Evolutionary conservation across 37 sponge, comb jelly and placozoan genomes (phyloP).

Genomic region (Cliona cf. orientalis): DNA sequence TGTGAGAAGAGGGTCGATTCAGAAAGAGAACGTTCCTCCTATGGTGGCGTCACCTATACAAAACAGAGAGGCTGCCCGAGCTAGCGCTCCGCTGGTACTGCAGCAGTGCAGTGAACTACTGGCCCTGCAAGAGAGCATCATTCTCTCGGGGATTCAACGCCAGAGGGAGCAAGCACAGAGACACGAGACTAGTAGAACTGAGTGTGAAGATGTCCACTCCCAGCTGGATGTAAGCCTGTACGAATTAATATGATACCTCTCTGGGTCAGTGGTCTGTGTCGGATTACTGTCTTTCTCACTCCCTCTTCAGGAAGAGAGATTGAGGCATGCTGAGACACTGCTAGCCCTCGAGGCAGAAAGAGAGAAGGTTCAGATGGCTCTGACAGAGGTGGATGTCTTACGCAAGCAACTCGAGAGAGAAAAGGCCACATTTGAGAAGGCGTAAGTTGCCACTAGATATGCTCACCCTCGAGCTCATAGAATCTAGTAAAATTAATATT

Average conservation of each 20-base stretch:
- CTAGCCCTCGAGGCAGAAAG: constrained; percentile 8
- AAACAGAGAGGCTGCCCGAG: no score
- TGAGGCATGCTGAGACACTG: constrained; percentile 56
- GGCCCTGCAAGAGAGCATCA: constrained; percentile 12
- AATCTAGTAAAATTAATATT: neutral
- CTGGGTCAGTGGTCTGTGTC: neutral
- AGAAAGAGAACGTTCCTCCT: neutral
- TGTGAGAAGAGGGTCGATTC: neutral
- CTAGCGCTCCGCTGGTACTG: neutral
- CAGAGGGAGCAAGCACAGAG: neutral
- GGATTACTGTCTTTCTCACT: neutral
- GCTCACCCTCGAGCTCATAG: neutral
- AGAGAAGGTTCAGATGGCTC: constrained; percentile 47
- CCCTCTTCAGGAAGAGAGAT: constrained; percentile 35
- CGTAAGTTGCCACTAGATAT: constrained; percentile 47
- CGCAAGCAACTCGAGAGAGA: constrained; percentile 71
- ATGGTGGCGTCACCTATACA: no score
- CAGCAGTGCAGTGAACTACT: constrained; percentile 58
- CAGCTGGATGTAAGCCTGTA: constrained; percentile 4
- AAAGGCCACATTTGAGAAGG: constrained; percentile 80
- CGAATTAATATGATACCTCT: neutral
- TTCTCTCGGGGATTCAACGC: neutral
- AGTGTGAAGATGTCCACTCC: constrained; percentile 2
- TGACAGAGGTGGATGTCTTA: constrained; percentile 51
- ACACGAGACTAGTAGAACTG: neutral